phyloP scores from a whole-genome alignment of 2,797 vertebrate genomes.

The Cyclura pinguis region DNA sequence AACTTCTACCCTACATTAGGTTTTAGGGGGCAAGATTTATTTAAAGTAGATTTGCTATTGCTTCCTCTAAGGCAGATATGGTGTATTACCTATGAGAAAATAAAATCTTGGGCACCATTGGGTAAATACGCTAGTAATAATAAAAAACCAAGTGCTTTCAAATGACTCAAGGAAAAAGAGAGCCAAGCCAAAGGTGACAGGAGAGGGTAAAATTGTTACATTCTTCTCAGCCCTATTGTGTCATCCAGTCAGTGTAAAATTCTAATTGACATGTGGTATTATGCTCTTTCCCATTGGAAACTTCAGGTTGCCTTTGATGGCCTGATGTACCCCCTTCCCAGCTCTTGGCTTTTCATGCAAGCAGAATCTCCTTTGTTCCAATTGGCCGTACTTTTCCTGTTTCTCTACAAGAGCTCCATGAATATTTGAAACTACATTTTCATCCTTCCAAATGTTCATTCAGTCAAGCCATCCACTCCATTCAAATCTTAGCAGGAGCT shows the following conservation, averaged over 20 bases:
- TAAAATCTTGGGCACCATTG: too few species aligned
- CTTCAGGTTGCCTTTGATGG: background rate
- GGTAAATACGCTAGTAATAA: too few species aligned
- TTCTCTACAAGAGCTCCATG: background rate
- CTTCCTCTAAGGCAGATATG: too few species aligned
- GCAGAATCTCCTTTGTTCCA: background rate
- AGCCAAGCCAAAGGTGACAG: background rate
- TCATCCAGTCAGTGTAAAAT: background rate
- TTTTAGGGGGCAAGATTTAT: too few species aligned
- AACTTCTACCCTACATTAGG: too few species aligned
- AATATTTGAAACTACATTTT: background rate
- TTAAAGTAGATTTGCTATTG: too few species aligned
- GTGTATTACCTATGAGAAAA: too few species aligned
- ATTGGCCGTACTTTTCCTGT: background rate
- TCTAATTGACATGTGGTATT: background rate
- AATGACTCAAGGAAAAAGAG: conserved; percentile 5
- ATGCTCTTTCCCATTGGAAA: background rate
- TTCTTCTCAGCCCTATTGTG: background rate
- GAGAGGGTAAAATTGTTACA: conserved; percentile 8
- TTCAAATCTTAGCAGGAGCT: background rate
- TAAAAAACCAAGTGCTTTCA: background rate
- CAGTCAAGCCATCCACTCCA: background rate
- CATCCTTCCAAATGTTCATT: background rate
- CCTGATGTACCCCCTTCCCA: background rate
- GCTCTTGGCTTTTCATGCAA: background rate